Conservation (phyloP, 2,113 vertebrate genomes). For the Hemiscyllium ocellatum region DNA sequence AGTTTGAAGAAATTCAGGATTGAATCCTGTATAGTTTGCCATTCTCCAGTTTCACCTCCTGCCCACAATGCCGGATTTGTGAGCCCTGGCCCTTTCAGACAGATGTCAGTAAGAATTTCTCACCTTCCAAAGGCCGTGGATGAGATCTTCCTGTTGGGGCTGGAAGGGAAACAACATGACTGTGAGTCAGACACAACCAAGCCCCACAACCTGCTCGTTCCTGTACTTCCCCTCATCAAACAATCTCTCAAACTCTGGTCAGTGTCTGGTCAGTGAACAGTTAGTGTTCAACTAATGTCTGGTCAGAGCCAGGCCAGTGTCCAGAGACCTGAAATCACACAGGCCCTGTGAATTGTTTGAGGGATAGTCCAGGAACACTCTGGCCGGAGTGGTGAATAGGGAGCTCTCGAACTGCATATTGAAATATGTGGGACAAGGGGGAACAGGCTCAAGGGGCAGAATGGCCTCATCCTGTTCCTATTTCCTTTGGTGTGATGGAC, state of each 20-base stretch:
- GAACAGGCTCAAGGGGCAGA: too few relatives aligned
- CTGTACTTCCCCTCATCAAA: not conserved
- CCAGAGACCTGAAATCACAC: not conserved
- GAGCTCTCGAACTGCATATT: too few relatives aligned
- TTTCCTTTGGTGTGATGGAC: too few relatives aligned
- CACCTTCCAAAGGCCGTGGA: constrained; percentile 96
- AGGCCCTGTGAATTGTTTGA: too few relatives aligned
- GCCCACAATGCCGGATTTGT: not conserved
- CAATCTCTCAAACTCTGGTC: not conserved
- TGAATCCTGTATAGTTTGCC: not conserved
- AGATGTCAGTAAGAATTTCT: constrained; percentile 40
- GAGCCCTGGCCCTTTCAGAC: not conserved
- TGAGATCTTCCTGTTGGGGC: constrained; percentile 90
- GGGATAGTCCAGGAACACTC: too few relatives aligned
- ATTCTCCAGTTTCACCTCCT: not conserved
- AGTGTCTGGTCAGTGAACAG: not conserved
- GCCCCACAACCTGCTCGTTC: too few relatives aligned
- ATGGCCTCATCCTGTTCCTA: too few relatives aligned
- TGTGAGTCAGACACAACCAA: not conserved
- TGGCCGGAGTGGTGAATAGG: too few relatives aligned
- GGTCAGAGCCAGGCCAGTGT: too few relatives aligned
- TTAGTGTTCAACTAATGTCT: too few relatives aligned
- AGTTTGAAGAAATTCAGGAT: not conserved
- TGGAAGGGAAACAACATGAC: constrained; percentile 46
- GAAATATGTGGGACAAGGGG: too few relatives aligned